Evolutionary conservation across 2,797 vertebrate species (phyloP).

Genomic region (Enteromius thamalakanensis): DNA sequence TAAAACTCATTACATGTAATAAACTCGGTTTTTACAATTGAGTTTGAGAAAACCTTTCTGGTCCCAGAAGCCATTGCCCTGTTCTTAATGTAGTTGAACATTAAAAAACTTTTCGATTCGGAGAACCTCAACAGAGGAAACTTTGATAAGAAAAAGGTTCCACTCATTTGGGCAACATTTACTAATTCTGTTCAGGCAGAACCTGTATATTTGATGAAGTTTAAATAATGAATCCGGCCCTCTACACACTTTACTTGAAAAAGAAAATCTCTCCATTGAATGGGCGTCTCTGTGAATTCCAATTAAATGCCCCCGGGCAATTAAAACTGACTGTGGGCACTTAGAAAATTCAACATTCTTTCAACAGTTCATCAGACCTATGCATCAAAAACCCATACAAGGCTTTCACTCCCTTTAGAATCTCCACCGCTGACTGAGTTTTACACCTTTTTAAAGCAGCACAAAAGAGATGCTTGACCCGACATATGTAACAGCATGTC

Average conservation of each 20-base stretch:
- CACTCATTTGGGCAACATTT: not conserved
- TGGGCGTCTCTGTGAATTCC: slow-evolving; percentile 78
- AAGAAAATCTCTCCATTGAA: slow-evolving; percentile 76
- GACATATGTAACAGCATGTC: slow-evolving; percentile 91
- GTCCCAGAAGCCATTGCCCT: not conserved
- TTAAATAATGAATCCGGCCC: slow-evolving; percentile 49
- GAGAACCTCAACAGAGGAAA: not conserved
- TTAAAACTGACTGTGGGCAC: slow-evolving; percentile 88
- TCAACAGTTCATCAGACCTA: slow-evolving; percentile 84
- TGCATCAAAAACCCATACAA: slow-evolving; percentile 78
- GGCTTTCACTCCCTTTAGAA: slow-evolving; percentile 79
- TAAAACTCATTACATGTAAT: not conserved
- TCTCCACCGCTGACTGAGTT: slow-evolving; percentile 84
- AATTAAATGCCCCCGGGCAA: slow-evolving; percentile 89
- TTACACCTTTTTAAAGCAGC: slow-evolving; percentile 85
- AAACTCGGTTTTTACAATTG: not conserved
- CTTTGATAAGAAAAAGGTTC: not conserved
- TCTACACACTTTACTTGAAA: slow-evolving; percentile 54
- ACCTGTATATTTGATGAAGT: slow-evolving; percentile 32
- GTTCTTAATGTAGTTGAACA: not conserved
- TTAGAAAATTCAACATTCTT: slow-evolving; percentile 85
- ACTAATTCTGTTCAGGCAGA: not conserved
- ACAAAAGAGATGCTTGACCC: slow-evolving; percentile 90
- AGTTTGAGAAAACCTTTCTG: not conserved
- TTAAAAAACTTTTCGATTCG: not conserved